Evolutionary conservation across 2,888 invertebrate species (phyloP).

Genomic region (Tenthredo notha): DNA sequence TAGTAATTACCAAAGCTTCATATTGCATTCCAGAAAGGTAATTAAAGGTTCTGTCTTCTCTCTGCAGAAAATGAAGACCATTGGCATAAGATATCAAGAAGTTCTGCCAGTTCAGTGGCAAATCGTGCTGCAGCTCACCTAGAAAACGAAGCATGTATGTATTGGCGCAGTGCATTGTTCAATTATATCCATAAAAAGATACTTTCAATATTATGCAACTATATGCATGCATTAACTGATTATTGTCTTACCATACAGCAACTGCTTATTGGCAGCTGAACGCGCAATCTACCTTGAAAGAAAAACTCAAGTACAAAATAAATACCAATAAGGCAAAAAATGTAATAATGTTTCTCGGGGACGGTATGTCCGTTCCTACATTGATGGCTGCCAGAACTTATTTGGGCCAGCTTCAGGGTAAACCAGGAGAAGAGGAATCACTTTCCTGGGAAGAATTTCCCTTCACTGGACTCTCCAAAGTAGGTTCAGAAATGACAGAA

Average conservation of each 20-base stretch:
- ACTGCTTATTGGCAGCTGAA: slow-evolving; percentile 78
- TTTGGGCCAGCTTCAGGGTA: slow-evolving; percentile 82
- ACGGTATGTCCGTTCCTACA: slow-evolving; percentile 93
- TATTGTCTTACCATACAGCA: slow-evolving; percentile 49
- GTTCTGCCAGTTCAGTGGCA: neutral
- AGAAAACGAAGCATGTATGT: neutral
- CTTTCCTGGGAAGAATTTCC: slow-evolving; percentile 90
- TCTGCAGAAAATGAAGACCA: neutral
- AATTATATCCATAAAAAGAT: neutral
- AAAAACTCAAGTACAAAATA: slow-evolving; percentile 72
- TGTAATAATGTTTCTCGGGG: slow-evolving; percentile 91
- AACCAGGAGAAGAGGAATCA: slow-evolving; percentile 85
- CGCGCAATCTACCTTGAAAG: slow-evolving; percentile 77
- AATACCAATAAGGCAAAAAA: slow-evolving; percentile 82
- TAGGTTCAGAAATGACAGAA: slow-evolving; percentile 68
- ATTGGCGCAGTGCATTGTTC: neutral
- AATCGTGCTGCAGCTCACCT: neutral
- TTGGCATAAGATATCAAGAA: neutral
- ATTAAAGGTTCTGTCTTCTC: neutral
- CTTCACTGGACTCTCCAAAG: slow-evolving; percentile 87
- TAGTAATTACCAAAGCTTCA: neutral
- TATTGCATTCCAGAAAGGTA: neutral
- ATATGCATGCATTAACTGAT: slow-evolving; percentile 4
- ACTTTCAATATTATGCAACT: neutral
- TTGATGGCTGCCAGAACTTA: slow-evolving; percentile 88